Evolutionary conservation across 2,797 vertebrate genomes (phyloP), one percentile per base, ranked within the genome.

Genomic region (Ficedula albicollis): DNA sequence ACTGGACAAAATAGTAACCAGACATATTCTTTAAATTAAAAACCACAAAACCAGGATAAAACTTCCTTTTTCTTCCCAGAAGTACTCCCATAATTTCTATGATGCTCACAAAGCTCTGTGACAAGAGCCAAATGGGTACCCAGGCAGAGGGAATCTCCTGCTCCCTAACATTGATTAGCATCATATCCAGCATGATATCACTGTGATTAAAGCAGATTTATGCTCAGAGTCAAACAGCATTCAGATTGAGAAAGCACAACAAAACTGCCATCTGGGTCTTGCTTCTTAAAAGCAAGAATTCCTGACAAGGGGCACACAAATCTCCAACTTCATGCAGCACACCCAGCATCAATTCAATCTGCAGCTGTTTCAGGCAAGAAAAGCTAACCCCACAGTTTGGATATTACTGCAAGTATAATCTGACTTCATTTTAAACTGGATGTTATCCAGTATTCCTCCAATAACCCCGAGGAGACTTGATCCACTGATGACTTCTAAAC

Each of bases 391-490:
- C 68, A 63, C 5, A 14, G 27, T 82, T 86, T 89, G 86, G 52
- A 62, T 73, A 73, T 72, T 89, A 88, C 62, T 85, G 56, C 72
- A 85, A 77, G 73, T 56, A 69, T 67, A 85, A 93, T 95, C 95
- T 95, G 93, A 97, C 84, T 92, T 96, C 32, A 82, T 89, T 76
- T 94, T 72, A 64, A 93, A 87, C 6, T 95, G 96, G 96, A 97
- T 84, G 96, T n/a, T 43, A 83, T 95, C 95, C 93, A 95, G 87
- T 85, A 69, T 95, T 97, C 90, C 84, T 78, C 69, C 56, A 93
- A 90, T 79, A 84, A 73, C 78, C 84, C 92, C 5, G 19, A 94
- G 82, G 95, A 95, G 90, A 90, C 56, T 73, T 60, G 55, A 93
- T 88, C 68, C 63, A 81, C 75, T 48, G 69, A 93, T 58, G 69